Evolutionary conservation across 2,113 vertebrate genomes (phyloP).

Genomic region (Tragulus kanchil): DNA sequence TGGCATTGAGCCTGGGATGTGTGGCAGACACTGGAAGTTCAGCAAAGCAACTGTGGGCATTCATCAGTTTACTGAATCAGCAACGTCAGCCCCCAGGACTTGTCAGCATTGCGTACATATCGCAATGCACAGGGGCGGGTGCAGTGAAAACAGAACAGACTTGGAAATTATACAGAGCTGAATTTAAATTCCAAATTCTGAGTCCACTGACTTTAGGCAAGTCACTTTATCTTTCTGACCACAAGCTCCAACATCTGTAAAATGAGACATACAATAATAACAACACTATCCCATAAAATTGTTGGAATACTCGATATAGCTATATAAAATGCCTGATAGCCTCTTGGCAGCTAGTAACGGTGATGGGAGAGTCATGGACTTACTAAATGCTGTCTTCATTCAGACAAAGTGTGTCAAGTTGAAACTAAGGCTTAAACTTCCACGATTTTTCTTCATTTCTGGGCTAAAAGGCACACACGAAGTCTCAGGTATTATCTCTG

Average conservation of each 20-base stretch:
- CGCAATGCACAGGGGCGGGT: neutral
- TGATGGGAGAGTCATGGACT: neutral
- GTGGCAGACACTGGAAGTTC: conserved; percentile 54
- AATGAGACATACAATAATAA: neutral
- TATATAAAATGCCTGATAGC: neutral
- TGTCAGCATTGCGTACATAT: neutral
- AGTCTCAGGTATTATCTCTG: neutral
- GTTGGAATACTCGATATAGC: neutral
- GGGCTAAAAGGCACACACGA: neutral
- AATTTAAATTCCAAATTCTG: neutral
- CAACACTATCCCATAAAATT: neutral
- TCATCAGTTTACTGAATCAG: neutral
- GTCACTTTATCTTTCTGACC: conserved; percentile 15
- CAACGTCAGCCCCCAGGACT: neutral
- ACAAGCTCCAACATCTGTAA: conserved; percentile 8
- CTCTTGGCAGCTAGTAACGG: neutral
- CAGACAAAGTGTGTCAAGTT: neutral
- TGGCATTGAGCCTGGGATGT: neutral
- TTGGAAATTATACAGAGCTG: neutral
- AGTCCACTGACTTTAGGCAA: neutral
- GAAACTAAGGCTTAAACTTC: neutral
- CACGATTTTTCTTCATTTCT: neutral
- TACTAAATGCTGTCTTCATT: neutral
- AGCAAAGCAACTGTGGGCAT: neutral
- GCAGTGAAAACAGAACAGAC: neutral